Evolutionary conservation across 2,113 vertebrate genomes (phyloP), one percentile per base, ranked within the genome.

Genomic region (Entosphenus tridentatus): DNA sequence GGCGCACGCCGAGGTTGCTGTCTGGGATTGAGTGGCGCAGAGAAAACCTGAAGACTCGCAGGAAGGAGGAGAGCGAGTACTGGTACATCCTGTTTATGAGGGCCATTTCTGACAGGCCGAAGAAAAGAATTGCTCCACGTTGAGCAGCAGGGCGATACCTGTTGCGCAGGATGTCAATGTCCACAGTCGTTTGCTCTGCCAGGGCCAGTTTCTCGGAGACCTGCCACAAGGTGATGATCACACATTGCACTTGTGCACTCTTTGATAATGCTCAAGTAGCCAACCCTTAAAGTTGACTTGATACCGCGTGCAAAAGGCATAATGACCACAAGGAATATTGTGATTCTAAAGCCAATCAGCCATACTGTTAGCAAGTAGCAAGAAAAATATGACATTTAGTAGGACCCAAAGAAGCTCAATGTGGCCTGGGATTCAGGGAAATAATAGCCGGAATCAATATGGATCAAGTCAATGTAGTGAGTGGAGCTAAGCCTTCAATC

Each of bases 1-100:
- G 73, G 69, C 93, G 83, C 75, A 80, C 78, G 0, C 57, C 16
- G 62, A 98, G 81, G 57, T 80, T 68, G 39, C 82, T 76, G 57
- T 84, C 80, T 0, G 84, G 82, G 74, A 84, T 73, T 12, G 92
- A 89, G 75, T 87, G 93, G 70, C 78, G 81, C 58, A 98, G 82
- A 0, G 90, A 89, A 69, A 82, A 76, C 56, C 80, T 76, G 71
- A 98, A 98, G 59, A 98, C 85, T 1, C 91, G 84, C 8, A 97
- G 78, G 80, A 90, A 97, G 70, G 91, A 85, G 1, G 74, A 77
- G 12, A 98, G 76, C 0, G 93, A 98, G 77, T 89, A 92, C 78
- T 98, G 93, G 76, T 97, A 97, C 93, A 98, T 98, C 75, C 77
- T 80, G 75, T 88, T 96, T 55, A 96, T 89, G 13, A 89, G 72